Percentiles rank a stretch among this genome's conserved stretches.
phyloP scores from a whole-genome alignment of 2,888 invertebrate genomes.

The Xanthia togata region DNA sequence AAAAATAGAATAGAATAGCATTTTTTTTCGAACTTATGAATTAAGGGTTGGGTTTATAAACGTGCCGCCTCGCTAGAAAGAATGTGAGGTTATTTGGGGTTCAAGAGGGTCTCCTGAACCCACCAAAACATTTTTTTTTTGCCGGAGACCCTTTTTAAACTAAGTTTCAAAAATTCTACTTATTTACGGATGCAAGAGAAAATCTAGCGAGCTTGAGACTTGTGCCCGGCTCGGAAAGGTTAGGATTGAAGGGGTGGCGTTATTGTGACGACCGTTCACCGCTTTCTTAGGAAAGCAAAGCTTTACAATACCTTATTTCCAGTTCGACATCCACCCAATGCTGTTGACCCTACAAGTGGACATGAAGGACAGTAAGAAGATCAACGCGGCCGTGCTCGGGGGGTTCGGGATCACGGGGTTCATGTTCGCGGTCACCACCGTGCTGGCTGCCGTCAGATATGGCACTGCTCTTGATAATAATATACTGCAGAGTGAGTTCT shows the following conservation, averaged over 20 bases:
- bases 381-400: conserved; percentile 93
- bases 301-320: conserved; percentile 63
- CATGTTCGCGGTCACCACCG: conserved; percentile 92
- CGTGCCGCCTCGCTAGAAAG: no score
- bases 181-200: no score
- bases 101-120: no score
- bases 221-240: no score
- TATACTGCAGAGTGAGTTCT: conserved; percentile 90
- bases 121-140: no score
- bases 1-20: no score
- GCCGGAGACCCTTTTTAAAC: no score
- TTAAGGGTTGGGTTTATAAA: no score
- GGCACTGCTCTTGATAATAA: conserved; percentile 92
- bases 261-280: background rate
- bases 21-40: no score
- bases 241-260: background rate
- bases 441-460: conserved; percentile 92
- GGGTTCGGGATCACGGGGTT: conserved; percentile 92
- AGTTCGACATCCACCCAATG: conserved; percentile 95
- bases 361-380: conserved; percentile 94
- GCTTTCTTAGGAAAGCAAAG: background rate
- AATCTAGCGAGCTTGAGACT: no score
- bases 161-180: no score
- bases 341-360: conserved; percentile 97
- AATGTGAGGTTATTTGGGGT: no score